A percentile compares a stretch with the other conserved stretches of the same genome.
These are phyloP conservation scores for Crotalus horridus DNA, from an alignment of 2,113 vertebrate genomes.

Conservation along the genomic window DNA sequence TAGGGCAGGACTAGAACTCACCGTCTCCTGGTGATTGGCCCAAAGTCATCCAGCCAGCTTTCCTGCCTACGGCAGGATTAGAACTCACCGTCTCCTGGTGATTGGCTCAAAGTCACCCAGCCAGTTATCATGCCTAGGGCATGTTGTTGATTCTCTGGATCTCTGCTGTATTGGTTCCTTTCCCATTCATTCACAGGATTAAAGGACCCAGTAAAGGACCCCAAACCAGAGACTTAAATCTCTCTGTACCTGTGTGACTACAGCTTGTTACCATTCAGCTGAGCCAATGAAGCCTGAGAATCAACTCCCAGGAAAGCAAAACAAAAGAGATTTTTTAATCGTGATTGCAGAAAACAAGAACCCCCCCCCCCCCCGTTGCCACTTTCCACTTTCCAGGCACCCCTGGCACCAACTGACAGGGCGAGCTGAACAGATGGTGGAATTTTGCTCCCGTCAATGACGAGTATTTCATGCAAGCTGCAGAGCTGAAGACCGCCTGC, in stretches of 20 bases:
- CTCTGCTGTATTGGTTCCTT: background rate
- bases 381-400: background rate
- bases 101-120: too few species aligned
- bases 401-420: background rate
- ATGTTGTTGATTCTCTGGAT: background rate
- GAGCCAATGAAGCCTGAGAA: background rate
- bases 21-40: background rate
- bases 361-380: background rate
- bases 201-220: background rate
- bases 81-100: too few species aligned
- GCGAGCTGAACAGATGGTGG: background rate
- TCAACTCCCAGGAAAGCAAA: background rate
- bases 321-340: background rate
- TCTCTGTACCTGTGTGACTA: background rate
- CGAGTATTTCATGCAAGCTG: too few species aligned
- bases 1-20: background rate
- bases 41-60: accelerated
- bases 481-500: background rate
- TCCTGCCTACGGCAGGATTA: background rate
- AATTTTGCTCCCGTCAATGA: background rate
- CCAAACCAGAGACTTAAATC: background rate
- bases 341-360: background rate
- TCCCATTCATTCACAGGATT: background rate
- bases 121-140: too few species aligned
- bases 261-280: background rate